These are phyloP conservation scores for Calcarius lapponicus DNA, from an alignment of 2,797 vertebrate genomes.

Conservation along the genomic window DNA sequence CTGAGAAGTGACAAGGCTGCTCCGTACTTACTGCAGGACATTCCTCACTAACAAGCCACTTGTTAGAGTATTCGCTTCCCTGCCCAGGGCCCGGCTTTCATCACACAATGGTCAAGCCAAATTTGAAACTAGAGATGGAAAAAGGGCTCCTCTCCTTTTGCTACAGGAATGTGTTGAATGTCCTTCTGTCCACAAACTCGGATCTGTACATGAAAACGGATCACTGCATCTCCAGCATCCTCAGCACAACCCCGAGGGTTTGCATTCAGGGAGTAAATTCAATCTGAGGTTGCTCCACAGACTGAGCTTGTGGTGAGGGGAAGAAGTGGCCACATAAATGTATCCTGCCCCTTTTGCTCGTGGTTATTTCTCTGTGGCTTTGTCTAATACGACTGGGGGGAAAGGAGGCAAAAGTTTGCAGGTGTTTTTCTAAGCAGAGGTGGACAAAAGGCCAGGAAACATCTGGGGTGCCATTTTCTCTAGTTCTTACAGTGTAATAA, in stretches of 20 bases:
- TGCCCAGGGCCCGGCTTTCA: conserved; percentile 25
- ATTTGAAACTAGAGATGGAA: neutral
- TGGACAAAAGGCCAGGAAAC: neutral
- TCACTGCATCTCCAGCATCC: neutral
- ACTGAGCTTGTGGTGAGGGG: neutral
- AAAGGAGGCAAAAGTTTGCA: neutral
- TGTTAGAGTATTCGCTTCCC: conserved; percentile 70
- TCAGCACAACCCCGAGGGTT: neutral
- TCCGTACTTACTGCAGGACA: conserved; percentile 70
- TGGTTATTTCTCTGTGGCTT: neutral
- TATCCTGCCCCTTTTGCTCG: neutral
- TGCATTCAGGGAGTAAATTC: neutral
- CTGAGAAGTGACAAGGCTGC: conserved; percentile 76
- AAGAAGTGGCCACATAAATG: neutral
- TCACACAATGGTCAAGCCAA: neutral
- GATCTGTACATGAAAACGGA: fast-evolving
- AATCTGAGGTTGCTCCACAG: neutral
- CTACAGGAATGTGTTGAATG: fast-evolving
- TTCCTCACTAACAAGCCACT: conserved; percentile 78
- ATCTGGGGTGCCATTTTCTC: neutral
- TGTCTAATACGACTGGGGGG: neutral
- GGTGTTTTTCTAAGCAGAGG: neutral
- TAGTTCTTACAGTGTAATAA: neutral
- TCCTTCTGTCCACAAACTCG: neutral
- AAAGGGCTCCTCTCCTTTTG: neutral